phyloP scores from a whole-genome alignment of 2,113 vertebrate species.

The Recurvirostra avosetta region DNA sequence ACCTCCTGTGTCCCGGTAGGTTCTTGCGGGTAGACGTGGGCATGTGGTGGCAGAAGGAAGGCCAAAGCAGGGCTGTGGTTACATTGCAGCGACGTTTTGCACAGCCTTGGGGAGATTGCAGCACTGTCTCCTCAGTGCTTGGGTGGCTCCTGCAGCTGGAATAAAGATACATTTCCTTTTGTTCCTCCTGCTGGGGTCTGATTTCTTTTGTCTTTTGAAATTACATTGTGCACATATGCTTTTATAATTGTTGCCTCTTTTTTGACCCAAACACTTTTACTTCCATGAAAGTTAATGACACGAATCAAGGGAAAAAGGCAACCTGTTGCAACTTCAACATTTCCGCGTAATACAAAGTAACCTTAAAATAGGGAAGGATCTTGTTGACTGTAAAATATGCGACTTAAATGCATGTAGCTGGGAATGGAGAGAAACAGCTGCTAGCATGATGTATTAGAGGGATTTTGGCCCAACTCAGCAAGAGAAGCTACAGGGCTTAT shows the following conservation, averaged over 20 bases:
- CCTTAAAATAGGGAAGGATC: not conserved
- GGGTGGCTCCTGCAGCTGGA: not conserved
- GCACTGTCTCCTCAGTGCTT: not conserved
- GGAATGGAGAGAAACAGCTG: not conserved
- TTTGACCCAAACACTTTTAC: not conserved
- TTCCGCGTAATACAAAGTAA: not conserved
- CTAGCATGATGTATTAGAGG: not conserved
- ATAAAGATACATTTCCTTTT: not conserved
- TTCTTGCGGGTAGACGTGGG: not conserved
- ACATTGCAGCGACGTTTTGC: rapidly evolving
- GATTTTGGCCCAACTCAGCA: not conserved
- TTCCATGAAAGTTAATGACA: not conserved
- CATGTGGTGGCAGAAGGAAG: not conserved
- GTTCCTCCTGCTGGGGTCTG: not conserved
- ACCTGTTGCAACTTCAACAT: not conserved
- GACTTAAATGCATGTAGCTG: not conserved
- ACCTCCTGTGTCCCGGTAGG: not conserved
- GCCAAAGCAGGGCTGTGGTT: not conserved
- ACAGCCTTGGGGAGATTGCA: not conserved
- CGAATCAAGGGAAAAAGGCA: not conserved
- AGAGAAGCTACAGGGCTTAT: not conserved
- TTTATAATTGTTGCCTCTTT: not conserved
- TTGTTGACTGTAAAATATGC: not conserved
- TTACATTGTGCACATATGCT: not conserved
- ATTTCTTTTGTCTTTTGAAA: not conserved